Conservation (phyloP, 2,888 invertebrate genomes). For the Rhabditoides inermis region DNA sequence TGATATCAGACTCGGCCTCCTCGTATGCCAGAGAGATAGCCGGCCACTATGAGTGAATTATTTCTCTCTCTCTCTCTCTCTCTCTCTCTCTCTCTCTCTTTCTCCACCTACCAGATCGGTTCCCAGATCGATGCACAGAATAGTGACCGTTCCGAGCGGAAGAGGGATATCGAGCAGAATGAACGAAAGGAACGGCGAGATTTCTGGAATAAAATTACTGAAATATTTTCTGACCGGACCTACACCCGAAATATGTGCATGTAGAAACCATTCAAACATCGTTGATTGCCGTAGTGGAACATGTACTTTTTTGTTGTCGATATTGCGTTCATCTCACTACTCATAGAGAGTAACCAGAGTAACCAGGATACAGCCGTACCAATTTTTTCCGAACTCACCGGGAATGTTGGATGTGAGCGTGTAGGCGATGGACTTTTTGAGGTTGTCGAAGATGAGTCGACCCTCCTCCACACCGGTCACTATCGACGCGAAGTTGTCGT, state of each 20-base stretch:
- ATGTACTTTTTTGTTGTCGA: no score
- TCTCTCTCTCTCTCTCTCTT: no score
- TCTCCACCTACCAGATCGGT: constrained; percentile 59
- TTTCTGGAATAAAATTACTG: no score
- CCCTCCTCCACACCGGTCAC: constrained; percentile 73
- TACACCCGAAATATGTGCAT: no score
- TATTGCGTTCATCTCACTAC: no score
- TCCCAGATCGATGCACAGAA: constrained; percentile 59
- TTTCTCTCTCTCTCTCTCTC: no score
- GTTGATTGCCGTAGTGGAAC: not conserved
- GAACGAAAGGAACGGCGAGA: constrained; percentile 58
- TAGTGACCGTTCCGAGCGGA: constrained; percentile 59
- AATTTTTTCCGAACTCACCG: not conserved
- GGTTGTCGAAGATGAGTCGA: constrained; percentile 59
- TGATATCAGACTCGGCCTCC: constrained; percentile 67
- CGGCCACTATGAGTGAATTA: constrained; percentile 57
- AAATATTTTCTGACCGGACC: constrained; percentile 2
- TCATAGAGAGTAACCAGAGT: no score
- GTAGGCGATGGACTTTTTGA: constrained; percentile 61
- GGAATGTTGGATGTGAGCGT: constrained; percentile 57
- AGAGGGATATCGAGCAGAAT: constrained; percentile 57
- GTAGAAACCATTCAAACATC: no score
- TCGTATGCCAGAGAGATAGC: constrained; percentile 70
- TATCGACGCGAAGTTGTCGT: constrained; percentile 94
- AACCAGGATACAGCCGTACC: not conserved